Conservation (phyloP, 2,113 vertebrate genomes). For the Rhinolophus ferrumequinum region DNA sequence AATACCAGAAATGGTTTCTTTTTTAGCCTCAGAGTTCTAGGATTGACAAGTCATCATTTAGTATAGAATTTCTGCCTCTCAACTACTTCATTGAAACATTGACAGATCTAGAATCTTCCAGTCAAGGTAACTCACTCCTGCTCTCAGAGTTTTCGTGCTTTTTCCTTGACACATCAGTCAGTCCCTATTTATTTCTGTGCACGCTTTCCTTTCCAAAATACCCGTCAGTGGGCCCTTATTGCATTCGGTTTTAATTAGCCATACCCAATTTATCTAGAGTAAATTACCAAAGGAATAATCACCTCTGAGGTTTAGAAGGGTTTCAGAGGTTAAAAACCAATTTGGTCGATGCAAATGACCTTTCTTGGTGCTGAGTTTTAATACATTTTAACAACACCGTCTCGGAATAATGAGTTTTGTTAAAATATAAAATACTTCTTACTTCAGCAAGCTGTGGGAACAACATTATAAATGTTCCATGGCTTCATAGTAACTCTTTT, state of each 20-base stretch:
- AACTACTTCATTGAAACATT: conserved; percentile 91
- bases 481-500: not conserved
- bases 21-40: conserved; percentile 84
- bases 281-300: conserved; percentile 3
- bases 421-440: conserved; percentile 22
- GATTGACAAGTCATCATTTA: conserved; percentile 83
- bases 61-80: conserved; percentile 93
- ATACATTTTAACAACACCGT: not conserved
- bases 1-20: conserved; percentile 46
- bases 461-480: not conserved
- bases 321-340: not conserved
- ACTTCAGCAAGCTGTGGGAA: not conserved
- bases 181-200: not conserved
- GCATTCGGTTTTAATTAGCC: not conserved
- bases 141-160: not conserved
- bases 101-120: conserved; percentile 87
- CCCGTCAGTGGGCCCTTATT: not conserved
- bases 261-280: not conserved
- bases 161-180: not conserved
- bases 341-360: not conserved
- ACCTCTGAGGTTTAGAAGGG: not conserved
- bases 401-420: conserved; percentile 16
- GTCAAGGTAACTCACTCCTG: conserved; percentile 86
- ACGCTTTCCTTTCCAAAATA: not conserved
- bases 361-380: conserved; percentile 8